A percentile compares a stretch with the other conserved stretches of the same genome.
Conservation (phyloP, 2,888 invertebrate species). For the Oligia fasciuncula region DNA sequence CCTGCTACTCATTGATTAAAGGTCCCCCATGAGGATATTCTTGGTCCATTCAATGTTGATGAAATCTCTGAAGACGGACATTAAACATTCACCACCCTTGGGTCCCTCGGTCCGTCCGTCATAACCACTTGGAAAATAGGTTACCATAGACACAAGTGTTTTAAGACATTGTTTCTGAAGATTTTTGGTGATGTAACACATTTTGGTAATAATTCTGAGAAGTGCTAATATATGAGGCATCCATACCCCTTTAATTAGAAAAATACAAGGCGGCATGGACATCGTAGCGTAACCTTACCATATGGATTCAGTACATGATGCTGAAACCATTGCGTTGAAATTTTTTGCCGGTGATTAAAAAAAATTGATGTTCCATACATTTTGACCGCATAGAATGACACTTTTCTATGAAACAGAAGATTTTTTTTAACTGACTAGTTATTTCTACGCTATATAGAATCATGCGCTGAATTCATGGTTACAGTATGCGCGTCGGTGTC, state of each 20-base stretch:
- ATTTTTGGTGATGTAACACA: background rate
- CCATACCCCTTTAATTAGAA: background rate
- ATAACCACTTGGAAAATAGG: slow-evolving; percentile 10
- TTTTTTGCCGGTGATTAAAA: too few relatives aligned
- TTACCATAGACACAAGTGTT: slow-evolving; percentile 5
- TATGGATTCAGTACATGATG: too few relatives aligned
- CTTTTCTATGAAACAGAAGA: background rate
- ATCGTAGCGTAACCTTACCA: too few relatives aligned
- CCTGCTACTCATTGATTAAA: slow-evolving; percentile 30
- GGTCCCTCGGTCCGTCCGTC: slow-evolving; percentile 27
- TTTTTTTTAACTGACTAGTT: background rate
- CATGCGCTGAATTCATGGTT: background rate
- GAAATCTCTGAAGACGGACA: slow-evolving; percentile 34
- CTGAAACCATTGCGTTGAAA: too few relatives aligned
- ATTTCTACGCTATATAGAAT: background rate
- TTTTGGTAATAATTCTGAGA: background rate
- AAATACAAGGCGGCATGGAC: too few relatives aligned
- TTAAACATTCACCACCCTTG: slow-evolving; percentile 51
- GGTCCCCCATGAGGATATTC: slow-evolving; percentile 15
- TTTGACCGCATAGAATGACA: too few relatives aligned
- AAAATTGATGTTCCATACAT: too few relatives aligned
- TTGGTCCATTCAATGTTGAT: slow-evolving; percentile 45
- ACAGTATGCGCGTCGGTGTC: background rate
- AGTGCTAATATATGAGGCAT: background rate
- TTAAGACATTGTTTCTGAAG: background rate